Percentiles rank a stretch among this genome's conserved stretches.
phyloP scores from a whole-genome alignment of 2,888 invertebrate species.

The Scaptomyza reducta region DNA sequence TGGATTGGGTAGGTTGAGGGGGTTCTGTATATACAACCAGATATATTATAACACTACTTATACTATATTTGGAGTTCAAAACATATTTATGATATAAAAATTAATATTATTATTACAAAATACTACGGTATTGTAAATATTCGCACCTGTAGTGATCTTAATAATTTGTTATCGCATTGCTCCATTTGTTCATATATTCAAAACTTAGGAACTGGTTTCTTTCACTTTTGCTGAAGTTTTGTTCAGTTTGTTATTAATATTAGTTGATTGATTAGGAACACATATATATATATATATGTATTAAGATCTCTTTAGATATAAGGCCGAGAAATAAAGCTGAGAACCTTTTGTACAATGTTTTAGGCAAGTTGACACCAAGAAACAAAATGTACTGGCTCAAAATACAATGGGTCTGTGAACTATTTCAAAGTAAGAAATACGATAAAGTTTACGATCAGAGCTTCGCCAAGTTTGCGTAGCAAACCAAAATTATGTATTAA shows the following conservation, averaged over 20 bases:
- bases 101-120: slow-evolving; percentile 28
- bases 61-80: slow-evolving; percentile 48
- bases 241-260: slow-evolving; percentile 16
- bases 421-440: not conserved
- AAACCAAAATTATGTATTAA: slow-evolving; percentile 7
- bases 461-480: slow-evolving; percentile 7
- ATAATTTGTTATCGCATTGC: slow-evolving; percentile 21
- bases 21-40: slow-evolving; percentile 43
- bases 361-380: not conserved
- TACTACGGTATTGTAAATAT: slow-evolving; percentile 62
- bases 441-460: slow-evolving; percentile 1
- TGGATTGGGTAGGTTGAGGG: slow-evolving; percentile 19
- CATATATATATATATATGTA: not conserved
- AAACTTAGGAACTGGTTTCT: slow-evolving; percentile 33
- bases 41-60: slow-evolving; percentile 19
- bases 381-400: slow-evolving; percentile 12
- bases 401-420: slow-evolving; percentile 1
- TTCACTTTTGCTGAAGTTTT: slow-evolving; percentile 3
- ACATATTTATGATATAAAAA: slow-evolving; percentile 34
- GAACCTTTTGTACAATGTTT: not conserved
- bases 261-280: slow-evolving; percentile 7
- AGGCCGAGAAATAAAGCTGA: not conserved
- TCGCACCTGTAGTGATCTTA: slow-evolving; percentile 53
- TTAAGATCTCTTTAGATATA: slow-evolving; percentile 8
- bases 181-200: slow-evolving; percentile 41